Evolutionary conservation across 2,888 invertebrate genomes (phyloP).

Genomic region (Dasypogon diadema): DNA sequence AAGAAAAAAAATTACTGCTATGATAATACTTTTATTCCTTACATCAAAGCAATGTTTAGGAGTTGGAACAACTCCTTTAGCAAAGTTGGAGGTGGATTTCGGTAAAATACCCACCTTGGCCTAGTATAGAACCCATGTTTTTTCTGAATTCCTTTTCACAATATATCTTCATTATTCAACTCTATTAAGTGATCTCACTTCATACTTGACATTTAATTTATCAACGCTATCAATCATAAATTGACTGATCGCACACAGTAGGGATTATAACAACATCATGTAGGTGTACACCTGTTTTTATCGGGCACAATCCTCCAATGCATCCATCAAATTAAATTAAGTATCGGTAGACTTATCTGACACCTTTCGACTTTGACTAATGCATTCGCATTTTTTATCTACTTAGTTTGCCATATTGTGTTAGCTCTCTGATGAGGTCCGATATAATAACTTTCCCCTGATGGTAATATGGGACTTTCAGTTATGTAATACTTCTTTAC

Average conservation of each 20-base stretch:
- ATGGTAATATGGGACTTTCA: conserved; percentile 2
- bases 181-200: too few relatives aligned
- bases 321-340: conserved; percentile 48
- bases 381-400: conserved; percentile 43
- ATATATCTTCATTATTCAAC: neutral
- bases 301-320: conserved; percentile 4
- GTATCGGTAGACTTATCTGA: conserved; percentile 46
- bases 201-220: too few relatives aligned
- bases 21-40: too few relatives aligned
- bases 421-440: conserved; percentile 23
- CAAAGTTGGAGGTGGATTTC: too few relatives aligned
- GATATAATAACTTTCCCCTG: conserved; percentile 51
- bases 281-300: neutral
- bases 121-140: neutral
- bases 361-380: neutral
- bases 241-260: neutral
- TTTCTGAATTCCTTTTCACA: neutral
- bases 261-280: neutral
- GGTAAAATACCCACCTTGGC: too few relatives aligned
- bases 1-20: too few relatives aligned
- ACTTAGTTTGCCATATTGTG: conserved; percentile 13
- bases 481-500: conserved; percentile 1
- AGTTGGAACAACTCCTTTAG: too few relatives aligned
- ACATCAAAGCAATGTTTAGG: too few relatives aligned
- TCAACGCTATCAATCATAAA: conserved; percentile 9